These are phyloP conservation scores for Megalopta genalis DNA, from an alignment of 1,140 invertebrate genomes.

Conservation along the genomic window DNA sequence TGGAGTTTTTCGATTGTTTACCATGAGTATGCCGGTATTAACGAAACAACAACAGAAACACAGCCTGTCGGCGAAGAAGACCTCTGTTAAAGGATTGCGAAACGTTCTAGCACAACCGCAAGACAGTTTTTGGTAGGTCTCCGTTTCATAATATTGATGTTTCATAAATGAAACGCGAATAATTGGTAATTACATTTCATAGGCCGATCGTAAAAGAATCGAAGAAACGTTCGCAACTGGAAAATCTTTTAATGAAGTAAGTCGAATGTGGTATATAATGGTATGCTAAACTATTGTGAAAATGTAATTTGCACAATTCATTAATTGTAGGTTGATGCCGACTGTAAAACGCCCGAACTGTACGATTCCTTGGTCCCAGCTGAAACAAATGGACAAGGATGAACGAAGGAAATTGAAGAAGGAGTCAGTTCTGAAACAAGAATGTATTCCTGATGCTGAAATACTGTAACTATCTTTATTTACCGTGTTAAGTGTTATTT, in stretches of 20 bases:
- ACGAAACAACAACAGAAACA: conserved; percentile 65
- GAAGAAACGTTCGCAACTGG: conserved; percentile 44
- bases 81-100: conserved; percentile 60
- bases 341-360: conserved; percentile 49
- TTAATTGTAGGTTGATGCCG: conserved; percentile 58
- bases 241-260: conserved; percentile 65
- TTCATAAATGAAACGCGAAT: background rate
- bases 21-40: conserved; percentile 62
- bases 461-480: conserved; percentile 53
- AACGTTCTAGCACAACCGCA: conserved; percentile 70
- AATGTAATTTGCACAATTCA: background rate
- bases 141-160: conserved; percentile 3
- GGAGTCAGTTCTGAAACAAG: conserved; percentile 34
- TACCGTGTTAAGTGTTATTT: background rate
- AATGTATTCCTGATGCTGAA: conserved; percentile 19
- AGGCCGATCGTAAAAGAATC: conserved; percentile 66
- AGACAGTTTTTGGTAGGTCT: conserved; percentile 66
- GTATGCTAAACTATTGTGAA: background rate
- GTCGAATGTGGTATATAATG: conserved; percentile 15
- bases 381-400: conserved; percentile 69
- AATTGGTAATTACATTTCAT: conserved; percentile 8
- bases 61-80: conserved; percentile 68
- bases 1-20: background rate
- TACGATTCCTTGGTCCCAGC: conserved; percentile 67
- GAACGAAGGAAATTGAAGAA: conserved; percentile 63